These are phyloP conservation scores for Heptranchias perlo DNA, from an alignment of 2,113 vertebrate genomes.

Conservation along the genomic window DNA sequence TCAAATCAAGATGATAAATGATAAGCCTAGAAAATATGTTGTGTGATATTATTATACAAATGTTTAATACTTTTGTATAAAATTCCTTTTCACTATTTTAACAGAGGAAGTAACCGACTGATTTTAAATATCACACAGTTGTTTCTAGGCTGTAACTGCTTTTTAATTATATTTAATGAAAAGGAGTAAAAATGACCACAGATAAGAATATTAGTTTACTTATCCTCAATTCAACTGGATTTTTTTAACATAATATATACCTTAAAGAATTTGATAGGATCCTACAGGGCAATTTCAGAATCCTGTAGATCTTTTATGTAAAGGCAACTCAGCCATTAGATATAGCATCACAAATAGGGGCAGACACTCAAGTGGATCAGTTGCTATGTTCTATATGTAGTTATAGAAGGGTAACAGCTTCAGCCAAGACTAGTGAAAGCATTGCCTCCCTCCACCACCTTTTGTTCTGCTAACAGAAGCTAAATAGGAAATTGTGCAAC, in stretches of 20 bases:
- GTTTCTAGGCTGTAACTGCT: background rate
- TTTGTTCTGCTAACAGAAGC: background rate
- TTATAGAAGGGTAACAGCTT: no score
- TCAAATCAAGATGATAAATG: background rate
- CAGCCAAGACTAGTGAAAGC: no score
- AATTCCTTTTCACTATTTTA: background rate
- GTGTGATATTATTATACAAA: background rate
- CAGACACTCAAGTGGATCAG: background rate
- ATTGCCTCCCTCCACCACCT: background rate
- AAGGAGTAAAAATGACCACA: background rate
- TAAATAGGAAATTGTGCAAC: no score
- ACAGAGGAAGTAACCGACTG: background rate
- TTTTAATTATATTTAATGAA: background rate
- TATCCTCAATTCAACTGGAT: background rate
- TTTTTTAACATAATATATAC: background rate
- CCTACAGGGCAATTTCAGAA: no score
- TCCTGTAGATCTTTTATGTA: no score
- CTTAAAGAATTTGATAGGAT: no score
- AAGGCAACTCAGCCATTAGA: no score
- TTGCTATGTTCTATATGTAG: background rate
- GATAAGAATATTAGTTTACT: background rate
- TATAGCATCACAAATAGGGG: background rate
- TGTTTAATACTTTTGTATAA: background rate
- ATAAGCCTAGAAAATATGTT: background rate
- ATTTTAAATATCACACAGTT: background rate